A percentile compares a stretch with the other conserved stretches of the same genome.
Conservation (phyloP, 2,113 vertebrate genomes). For the Paedocypris sp. region DNA sequence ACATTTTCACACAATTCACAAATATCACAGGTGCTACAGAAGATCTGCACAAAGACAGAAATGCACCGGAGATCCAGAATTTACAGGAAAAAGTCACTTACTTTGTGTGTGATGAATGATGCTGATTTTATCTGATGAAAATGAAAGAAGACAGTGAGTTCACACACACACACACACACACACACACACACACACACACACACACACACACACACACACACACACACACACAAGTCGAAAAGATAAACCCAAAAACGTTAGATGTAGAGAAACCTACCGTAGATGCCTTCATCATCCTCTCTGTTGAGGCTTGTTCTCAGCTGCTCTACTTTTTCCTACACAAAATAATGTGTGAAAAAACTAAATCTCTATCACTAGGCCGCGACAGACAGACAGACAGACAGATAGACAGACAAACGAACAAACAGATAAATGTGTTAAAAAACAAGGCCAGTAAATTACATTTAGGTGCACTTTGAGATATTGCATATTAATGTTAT, state of each 20-base stretch:
- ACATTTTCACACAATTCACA: too few species aligned
- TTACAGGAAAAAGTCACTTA: slow-evolving; percentile 43
- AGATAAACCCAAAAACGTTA: too few species aligned
- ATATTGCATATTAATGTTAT: too few species aligned
- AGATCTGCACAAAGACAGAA: slow-evolving; percentile 24
- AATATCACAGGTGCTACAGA: too few species aligned
- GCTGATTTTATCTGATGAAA: slow-evolving; percentile 58
- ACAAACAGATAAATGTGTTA: too few species aligned
- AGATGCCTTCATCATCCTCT: slow-evolving; percentile 42
- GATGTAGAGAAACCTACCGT: slow-evolving; percentile 45
- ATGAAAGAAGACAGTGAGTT: slow-evolving; percentile 21
- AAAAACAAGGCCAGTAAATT: too few species aligned
- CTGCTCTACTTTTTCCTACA: slow-evolving; percentile 51
- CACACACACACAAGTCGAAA: background rate
- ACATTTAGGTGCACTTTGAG: too few species aligned
- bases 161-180: slow-evolving; percentile 11
- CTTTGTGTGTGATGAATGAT: slow-evolving; percentile 53
- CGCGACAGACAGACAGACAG: too few species aligned
- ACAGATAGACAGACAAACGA: too few species aligned
- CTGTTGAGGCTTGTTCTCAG: slow-evolving; percentile 37
- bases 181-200: background rate
- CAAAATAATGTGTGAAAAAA: background rate
- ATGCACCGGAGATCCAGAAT: slow-evolving; percentile 23
- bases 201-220: slow-evolving; percentile 10
- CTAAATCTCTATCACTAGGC: too few species aligned